Evolutionary conservation across 2,797 vertebrate species (phyloP).

Genomic region (Cottoperca gobio): DNA sequence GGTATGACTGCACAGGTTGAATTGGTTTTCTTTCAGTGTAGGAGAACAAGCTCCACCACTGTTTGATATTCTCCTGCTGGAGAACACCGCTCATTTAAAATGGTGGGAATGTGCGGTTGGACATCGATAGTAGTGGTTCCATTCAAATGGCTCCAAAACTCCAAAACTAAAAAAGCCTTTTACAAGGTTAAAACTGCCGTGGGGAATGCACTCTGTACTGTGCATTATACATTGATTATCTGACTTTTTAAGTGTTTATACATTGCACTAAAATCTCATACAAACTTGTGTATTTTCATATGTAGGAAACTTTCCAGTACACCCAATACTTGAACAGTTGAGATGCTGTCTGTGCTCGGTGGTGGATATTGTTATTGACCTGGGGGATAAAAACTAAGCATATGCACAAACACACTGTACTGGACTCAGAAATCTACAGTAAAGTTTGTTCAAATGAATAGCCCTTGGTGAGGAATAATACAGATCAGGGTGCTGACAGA

Average conservation of each 20-base stretch:
- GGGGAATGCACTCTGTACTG: neutral
- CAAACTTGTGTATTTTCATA: neutral
- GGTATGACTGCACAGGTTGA: conserved; percentile 1
- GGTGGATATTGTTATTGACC: neutral
- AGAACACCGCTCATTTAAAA: conserved; percentile 30
- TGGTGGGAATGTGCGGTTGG: conserved; percentile 18
- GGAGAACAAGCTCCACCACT: conserved; percentile 15
- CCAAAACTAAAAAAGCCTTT: conserved; percentile 16
- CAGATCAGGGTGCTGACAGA: neutral
- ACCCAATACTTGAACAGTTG: neutral
- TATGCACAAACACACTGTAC: neutral
- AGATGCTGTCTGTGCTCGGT: conserved; percentile 1
- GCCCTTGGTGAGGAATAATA: neutral
- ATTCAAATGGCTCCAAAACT: conserved; percentile 41
- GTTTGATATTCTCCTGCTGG: conserved; percentile 37
- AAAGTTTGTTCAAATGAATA: neutral
- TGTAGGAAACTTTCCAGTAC: neutral
- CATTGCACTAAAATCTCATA: neutral
- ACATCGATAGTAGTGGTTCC: conserved; percentile 26
- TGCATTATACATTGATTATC: conserved; percentile 18
- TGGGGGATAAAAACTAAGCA: neutral
- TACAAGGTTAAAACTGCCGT: conserved; percentile 22
- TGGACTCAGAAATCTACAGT: conserved; percentile 19
- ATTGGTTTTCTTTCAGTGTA: conserved; percentile 37
- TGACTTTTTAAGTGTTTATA: conserved; percentile 11